Percentiles rank a stretch among this genome's conserved stretches.
These are phyloP conservation scores for Tupiocoris notatus DNA, from an alignment of 2,888 invertebrate genomes.

Conservation along the genomic window DNA sequence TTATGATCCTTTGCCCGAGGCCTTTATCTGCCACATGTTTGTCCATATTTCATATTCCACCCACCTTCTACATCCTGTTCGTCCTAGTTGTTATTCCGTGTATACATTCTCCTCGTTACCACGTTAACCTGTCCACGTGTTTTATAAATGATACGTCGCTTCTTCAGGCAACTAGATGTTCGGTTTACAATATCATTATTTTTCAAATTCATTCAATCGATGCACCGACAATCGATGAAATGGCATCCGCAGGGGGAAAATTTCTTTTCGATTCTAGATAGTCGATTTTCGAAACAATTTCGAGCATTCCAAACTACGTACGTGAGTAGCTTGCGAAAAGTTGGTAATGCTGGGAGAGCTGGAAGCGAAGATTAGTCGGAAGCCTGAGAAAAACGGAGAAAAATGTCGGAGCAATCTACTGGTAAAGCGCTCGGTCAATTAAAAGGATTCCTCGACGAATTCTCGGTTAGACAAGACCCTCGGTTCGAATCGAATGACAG, in stretches of 20 bases:
- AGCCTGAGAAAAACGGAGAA: constrained; percentile 4
- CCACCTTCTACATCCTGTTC: constrained; percentile 30
- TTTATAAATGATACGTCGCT: background rate
- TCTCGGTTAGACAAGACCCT: background rate
- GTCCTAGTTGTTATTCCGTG: constrained; percentile 29
- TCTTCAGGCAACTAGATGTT: no score
- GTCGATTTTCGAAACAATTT: no score
- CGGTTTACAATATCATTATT: no score
- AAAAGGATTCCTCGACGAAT: constrained; percentile 11
- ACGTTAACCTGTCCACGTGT: constrained; percentile 3
- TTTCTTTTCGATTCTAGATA: no score
- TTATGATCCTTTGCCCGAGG: background rate
- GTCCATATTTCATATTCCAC: constrained; percentile 21
- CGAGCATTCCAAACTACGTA: no score
- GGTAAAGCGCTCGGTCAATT: no score
- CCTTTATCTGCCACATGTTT: background rate
- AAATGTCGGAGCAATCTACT: constrained; percentile 14
- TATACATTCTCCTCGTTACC: constrained; percentile 19
- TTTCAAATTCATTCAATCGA: no score
- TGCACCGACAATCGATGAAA: no score
- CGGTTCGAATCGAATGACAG: no score
- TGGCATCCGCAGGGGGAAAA: no score
- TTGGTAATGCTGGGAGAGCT: no score
- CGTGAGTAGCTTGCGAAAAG: no score
- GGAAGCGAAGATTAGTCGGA: background rate